phyloP scores from a whole-genome alignment of 1,140 invertebrate genomes.

The Trichonephila inaurata region DNA sequence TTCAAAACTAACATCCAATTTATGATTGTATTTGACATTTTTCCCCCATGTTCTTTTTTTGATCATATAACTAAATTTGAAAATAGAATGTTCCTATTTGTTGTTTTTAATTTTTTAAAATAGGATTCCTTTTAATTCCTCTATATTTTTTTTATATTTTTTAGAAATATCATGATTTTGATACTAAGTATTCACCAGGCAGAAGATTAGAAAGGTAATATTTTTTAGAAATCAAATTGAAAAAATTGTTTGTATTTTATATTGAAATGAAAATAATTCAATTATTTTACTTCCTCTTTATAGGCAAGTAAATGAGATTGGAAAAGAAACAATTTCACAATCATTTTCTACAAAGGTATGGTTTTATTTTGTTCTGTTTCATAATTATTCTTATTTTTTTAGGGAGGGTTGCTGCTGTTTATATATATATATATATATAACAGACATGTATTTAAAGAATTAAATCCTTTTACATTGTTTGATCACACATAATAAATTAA shows the following conservation, averaged over 20 bases:
- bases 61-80: too few relatives aligned
- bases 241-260: not conserved
- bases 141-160: not conserved
- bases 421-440: too few relatives aligned
- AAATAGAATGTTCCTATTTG: too few relatives aligned
- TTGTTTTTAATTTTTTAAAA: not conserved
- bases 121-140: not conserved
- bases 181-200: not conserved
- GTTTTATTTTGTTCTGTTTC: not conserved
- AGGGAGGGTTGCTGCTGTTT: too few relatives aligned
- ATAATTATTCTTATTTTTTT: too few relatives aligned
- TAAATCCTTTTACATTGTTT: too few relatives aligned
- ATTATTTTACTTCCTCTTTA: not conserved
- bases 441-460: too few relatives aligned
- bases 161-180: not conserved
- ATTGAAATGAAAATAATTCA: not conserved
- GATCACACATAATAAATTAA: too few relatives aligned
- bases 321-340: not conserved
- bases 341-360: not conserved
- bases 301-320: not conserved
- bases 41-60: too few relatives aligned
- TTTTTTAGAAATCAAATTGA: not conserved
- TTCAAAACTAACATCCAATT: too few relatives aligned
- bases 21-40: too few relatives aligned
- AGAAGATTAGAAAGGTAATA: not conserved